These are phyloP conservation scores for Sinelater perroti DNA, from an alignment of 2,888 invertebrate species.

Conservation along the genomic window DNA sequence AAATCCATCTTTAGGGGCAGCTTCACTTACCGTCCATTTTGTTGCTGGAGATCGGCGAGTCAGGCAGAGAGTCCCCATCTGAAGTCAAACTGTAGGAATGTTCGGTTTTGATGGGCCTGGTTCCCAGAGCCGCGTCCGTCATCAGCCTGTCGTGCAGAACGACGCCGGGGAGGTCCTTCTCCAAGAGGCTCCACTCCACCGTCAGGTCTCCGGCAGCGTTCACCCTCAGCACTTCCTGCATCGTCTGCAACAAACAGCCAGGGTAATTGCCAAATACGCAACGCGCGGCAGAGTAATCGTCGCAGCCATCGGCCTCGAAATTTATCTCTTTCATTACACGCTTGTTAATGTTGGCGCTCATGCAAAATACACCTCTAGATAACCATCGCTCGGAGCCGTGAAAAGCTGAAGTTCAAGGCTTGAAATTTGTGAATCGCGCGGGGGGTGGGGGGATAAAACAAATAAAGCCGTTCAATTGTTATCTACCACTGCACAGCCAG, in stretches of 20 bases:
- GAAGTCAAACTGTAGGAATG: conserved; percentile 89
- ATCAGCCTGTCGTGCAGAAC: conserved; percentile 89
- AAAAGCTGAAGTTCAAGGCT: conserved; percentile 4
- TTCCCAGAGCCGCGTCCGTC: conserved; percentile 85
- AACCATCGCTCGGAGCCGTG: conserved; percentile 9
- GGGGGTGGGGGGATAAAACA: too few relatives aligned
- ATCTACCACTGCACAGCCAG: too few relatives aligned
- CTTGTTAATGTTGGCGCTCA: conserved; percentile 11
- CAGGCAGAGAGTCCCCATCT: conserved; percentile 75
- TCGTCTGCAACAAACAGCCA: conserved; percentile 48
- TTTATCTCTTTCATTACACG: conserved; percentile 22
- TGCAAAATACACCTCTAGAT: conserved; percentile 13
- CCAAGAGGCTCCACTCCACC: conserved; percentile 74
- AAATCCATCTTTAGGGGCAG: too few relatives aligned
- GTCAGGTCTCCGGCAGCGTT: conserved; percentile 69
- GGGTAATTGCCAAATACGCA: too few relatives aligned
- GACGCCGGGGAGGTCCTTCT: conserved; percentile 73
- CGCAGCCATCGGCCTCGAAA: conserved; percentile 5
- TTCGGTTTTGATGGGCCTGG: conserved; percentile 88
- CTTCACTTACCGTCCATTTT: conserved; percentile 77
- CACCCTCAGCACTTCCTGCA: conserved; percentile 53
- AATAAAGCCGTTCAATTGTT: too few relatives aligned
- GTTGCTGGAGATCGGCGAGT: conserved; percentile 68
- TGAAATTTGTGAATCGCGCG: too few relatives aligned
- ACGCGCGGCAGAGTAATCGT: too few relatives aligned